These are phyloP conservation scores for Amazona finschi DNA, from an alignment of 2,797 vertebrate species.

Conservation along the genomic window DNA sequence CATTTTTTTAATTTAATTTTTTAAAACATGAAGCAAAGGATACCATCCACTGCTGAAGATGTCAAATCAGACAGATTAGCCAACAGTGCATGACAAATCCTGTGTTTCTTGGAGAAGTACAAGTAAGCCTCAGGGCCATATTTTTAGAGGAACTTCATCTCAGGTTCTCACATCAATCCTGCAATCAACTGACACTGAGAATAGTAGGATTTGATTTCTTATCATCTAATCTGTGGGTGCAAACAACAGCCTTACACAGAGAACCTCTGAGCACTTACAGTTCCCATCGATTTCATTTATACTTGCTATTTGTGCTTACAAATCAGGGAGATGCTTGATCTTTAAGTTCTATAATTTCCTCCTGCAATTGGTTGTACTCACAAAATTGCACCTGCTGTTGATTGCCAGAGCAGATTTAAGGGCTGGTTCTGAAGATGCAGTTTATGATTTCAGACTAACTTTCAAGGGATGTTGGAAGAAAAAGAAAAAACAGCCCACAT, in stretches of 20 bases:
- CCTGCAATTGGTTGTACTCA: constrained; percentile 33
- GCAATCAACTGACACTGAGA: constrained; percentile 11
- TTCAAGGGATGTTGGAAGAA: constrained; percentile 7
- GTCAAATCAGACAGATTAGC: neutral
- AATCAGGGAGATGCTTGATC: constrained; percentile 29
- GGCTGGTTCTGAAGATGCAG: constrained; percentile 8
- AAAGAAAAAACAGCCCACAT: neutral
- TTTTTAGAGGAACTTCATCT: neutral
- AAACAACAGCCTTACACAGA: neutral
- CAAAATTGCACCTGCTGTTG: constrained; percentile 55
- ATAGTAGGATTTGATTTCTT: constrained; percentile 43
- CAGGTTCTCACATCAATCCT: neutral
- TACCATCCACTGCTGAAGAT: neutral
- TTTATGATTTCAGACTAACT: constrained; percentile 32
- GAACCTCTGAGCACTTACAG: neutral
- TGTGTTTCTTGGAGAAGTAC: neutral
- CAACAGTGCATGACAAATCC: neutral
- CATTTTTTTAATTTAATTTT: neutral
- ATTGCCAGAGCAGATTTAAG: constrained; percentile 45
- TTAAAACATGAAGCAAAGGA: neutral
- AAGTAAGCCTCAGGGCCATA: neutral
- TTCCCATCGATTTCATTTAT: constrained; percentile 15
- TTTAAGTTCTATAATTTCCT: constrained; percentile 58
- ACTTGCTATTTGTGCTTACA: constrained; percentile 44
- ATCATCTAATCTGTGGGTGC: constrained; percentile 33